Evolutionary conservation across 2,113 vertebrate genomes (phyloP).

Genomic region (Lamprotornis superbus): DNA sequence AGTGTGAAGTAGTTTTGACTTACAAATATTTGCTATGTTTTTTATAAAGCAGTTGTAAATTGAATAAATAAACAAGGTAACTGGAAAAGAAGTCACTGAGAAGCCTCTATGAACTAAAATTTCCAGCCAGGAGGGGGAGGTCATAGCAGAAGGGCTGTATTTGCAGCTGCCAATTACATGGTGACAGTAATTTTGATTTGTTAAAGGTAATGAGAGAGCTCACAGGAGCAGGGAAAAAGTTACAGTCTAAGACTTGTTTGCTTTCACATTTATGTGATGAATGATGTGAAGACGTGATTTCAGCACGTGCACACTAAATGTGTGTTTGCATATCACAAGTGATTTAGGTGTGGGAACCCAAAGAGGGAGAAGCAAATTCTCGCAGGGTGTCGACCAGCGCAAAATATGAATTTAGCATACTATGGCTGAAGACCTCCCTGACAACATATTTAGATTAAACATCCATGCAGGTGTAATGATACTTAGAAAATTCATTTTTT

Average conservation of each 20-base stretch:
- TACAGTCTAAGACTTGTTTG: not conserved
- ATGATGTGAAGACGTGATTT: not conserved
- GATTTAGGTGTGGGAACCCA: not conserved
- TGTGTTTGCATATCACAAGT: not conserved
- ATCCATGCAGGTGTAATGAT: not conserved
- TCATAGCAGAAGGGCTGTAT: not conserved
- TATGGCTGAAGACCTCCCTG: not conserved
- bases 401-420: not conserved
- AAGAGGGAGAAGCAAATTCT: not conserved
- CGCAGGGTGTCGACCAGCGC: not conserved
- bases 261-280: not conserved
- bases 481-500: not conserved
- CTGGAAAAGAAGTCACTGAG: not conserved
- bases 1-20: not conserved
- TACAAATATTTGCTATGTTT: not conserved
- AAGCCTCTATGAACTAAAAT: not conserved
- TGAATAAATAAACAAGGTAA: not conserved
- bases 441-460: not conserved
- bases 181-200: not conserved
- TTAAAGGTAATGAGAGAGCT: not conserved
- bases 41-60: not conserved
- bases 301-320: not conserved
- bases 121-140: not conserved
- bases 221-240: not conserved
- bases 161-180: not conserved